These are phyloP conservation scores for Buteo buteo DNA, from an alignment of 2,113 vertebrate species.

Conservation along the genomic window DNA sequence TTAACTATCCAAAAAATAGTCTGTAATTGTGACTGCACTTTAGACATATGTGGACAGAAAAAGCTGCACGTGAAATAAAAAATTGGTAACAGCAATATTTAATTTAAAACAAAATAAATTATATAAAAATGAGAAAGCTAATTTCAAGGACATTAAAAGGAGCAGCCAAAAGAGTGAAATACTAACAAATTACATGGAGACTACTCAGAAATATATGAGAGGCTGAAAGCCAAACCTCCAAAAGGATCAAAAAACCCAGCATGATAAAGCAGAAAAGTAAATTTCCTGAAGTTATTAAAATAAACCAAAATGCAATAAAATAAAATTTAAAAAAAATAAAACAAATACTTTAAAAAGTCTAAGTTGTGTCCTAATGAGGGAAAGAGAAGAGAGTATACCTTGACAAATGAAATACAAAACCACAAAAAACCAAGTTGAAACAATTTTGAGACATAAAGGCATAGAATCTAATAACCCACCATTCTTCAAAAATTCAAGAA, in stretches of 20 bases:
- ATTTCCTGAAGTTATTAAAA: neutral
- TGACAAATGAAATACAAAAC: neutral
- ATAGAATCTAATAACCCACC: neutral
- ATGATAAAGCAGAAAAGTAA: neutral
- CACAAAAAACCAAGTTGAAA: neutral
- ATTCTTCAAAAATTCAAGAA: slow-evolving; percentile 29
- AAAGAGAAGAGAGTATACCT: neutral
- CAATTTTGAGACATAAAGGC: neutral
- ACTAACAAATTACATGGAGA: neutral
- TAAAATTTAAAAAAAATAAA: neutral
- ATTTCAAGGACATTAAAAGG: neutral
- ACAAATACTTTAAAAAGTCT: neutral
- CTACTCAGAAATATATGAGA: neutral
- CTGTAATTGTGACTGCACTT: neutral
- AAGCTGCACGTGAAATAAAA: neutral
- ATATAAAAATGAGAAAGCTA: neutral
- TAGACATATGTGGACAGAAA: neutral
- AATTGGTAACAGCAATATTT: neutral
- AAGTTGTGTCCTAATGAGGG: neutral
- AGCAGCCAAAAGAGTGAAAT: neutral
- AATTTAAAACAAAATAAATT: neutral
- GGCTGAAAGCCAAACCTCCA: neutral
- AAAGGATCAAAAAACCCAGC: neutral
- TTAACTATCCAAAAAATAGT: neutral
- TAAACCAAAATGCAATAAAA: neutral